Evolutionary conservation across 92 coral and sea anemone species (phyloP).

Genomic region (Phymanthus crucifer): DNA sequence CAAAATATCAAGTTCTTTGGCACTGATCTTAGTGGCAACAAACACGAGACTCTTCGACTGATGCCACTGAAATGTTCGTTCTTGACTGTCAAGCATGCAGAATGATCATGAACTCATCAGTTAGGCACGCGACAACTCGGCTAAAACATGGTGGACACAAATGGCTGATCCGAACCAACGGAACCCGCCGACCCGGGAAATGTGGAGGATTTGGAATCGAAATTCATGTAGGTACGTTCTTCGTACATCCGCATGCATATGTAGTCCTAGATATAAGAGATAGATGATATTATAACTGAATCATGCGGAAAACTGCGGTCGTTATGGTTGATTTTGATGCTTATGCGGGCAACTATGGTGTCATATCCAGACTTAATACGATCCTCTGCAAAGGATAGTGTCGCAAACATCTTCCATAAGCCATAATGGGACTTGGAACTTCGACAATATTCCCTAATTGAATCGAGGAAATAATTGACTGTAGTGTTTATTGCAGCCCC

Average conservation of each 20-base stretch:
- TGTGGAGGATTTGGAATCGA: slow-evolving; percentile 78
- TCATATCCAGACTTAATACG: no score
- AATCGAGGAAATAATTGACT: no score
- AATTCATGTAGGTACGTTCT: slow-evolving; percentile 91
- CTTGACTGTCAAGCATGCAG: neutral
- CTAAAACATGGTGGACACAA: slow-evolving; percentile 21
- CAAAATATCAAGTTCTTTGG: slow-evolving; percentile 3
- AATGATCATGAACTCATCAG: no score
- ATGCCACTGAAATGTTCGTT: slow-evolving; percentile 2
- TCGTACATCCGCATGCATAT: slow-evolving; percentile 92
- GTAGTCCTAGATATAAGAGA: slow-evolving; percentile 81
- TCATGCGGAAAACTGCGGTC: no score
- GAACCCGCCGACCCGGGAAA: slow-evolving; percentile 43
- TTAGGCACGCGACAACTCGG: neutral
- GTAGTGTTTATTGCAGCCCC: no score
- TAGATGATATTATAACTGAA: slow-evolving; percentile 1
- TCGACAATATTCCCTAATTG: neutral
- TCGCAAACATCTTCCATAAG: no score
- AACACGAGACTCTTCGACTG: neutral
- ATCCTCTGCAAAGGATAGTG: no score
- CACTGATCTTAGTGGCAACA: neutral
- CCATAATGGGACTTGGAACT: neutral
- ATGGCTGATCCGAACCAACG: slow-evolving; percentile 29
- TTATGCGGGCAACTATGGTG: neutral
- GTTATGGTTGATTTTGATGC: neutral